Evolutionary conservation across 2,113 vertebrate species (phyloP), one percentile per base, ranked within the genome.

Genomic region (Coreoperca whiteheadi): DNA sequence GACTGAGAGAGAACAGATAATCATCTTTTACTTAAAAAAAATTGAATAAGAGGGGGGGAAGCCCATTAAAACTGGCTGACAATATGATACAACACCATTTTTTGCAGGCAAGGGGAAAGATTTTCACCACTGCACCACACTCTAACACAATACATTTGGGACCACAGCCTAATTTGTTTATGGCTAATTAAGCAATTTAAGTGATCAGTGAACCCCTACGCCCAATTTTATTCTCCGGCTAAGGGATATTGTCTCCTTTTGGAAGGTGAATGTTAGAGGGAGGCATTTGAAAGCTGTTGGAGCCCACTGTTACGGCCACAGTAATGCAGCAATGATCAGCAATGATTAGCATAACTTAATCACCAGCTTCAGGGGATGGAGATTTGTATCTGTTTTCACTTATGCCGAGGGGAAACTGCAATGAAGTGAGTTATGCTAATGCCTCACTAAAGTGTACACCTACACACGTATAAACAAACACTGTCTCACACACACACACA

Each of bases 291-390:
- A 81, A 72, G 76, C 73, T 28, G 63, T 10, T 16, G 67, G 74
- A 82, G 73, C 48, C 41, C 23, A 2, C 65, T 37, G 82, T 68
- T 83, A 80, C 60, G 69, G 83, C 59, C 71, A 37, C 74, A 65
- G 59, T 73, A 68, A 86, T 67, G 70, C 77, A 75, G 74, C 59
- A 61, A 75, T 82, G 77, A 91, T 92, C 82, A 83, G 79, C 77
- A 67, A 57, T 66, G 82, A 91, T 93, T 90, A 92, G 77, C 89
- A 92, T 89, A 91, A 88, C 69, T 89, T 92, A 85, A 93, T 91
- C 82, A 81, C 60, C 39, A 48, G 85, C 90, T 92, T 84, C 69
- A 43, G 89, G 90, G 86, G 39, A 68, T 63, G 75, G 71, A 86
- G 82, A 87, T 90, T 82, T 88, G 81, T 73, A 77, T 88, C 81